phyloP scores from a whole-genome alignment of 1,140 invertebrate genomes.

The Drosophila ambigua region DNA sequence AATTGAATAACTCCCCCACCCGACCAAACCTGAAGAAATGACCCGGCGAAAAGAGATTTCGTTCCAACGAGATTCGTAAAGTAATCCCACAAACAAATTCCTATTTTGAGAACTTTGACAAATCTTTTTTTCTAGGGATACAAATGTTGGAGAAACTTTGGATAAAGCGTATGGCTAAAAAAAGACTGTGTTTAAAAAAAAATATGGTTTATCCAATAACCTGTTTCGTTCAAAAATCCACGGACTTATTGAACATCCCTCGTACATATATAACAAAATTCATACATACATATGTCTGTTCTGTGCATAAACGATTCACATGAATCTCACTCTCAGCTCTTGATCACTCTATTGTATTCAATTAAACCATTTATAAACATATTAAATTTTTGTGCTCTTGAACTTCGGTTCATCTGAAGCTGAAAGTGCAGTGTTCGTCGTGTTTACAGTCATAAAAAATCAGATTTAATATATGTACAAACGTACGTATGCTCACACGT shows the following conservation, averaged over 20 bases:
- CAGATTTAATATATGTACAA: slow-evolving; percentile 7
- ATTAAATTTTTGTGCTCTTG: slow-evolving; percentile 76
- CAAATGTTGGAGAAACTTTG: no score
- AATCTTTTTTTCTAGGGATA: no score
- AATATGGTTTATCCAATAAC: no score
- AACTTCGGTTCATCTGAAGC: slow-evolving; percentile 62
- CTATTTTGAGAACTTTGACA: no score
- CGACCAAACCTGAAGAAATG: no score
- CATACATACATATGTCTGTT: slow-evolving; percentile 4
- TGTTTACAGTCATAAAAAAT: slow-evolving; percentile 20
- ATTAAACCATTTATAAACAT: slow-evolving; percentile 78
- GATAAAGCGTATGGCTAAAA: no score
- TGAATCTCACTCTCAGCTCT: slow-evolving; percentile 37
- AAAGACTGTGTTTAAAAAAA: no score
- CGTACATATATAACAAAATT: slow-evolving; percentile 13
- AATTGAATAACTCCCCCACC: no score
- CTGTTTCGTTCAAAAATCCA: background rate
- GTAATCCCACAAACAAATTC: no score
- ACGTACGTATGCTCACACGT: slow-evolving; percentile 12
- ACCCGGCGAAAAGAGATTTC: no score
- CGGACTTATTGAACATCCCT: background rate
- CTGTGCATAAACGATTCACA: slow-evolving; percentile 34
- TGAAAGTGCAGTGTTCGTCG: slow-evolving; percentile 60
- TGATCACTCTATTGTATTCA: slow-evolving; percentile 74
- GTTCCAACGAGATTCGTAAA: no score